These are phyloP conservation scores for Spinus olivaceus DNA, from an alignment of 2,797 vertebrate genomes.

Conservation along the genomic window DNA sequence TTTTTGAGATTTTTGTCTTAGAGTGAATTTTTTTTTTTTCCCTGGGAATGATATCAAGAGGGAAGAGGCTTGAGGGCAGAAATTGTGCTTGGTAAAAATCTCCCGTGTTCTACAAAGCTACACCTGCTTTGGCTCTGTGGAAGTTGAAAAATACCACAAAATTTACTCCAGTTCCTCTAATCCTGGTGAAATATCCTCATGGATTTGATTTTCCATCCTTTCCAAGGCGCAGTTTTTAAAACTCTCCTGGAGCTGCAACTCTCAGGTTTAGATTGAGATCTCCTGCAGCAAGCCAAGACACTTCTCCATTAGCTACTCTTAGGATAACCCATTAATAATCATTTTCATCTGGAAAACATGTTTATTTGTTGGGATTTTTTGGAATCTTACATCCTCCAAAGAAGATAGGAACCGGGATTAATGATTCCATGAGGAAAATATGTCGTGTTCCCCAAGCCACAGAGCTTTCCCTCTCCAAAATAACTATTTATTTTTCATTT, in stretches of 20 bases:
- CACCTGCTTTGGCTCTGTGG: background rate
- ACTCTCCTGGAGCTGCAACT: background rate
- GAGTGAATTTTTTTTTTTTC: background rate
- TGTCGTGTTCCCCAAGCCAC: background rate
- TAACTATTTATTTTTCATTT: constrained; percentile 61
- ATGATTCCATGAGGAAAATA: constrained; percentile 63
- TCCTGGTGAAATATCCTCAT: fast-evolving
- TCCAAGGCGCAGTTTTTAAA: background rate
- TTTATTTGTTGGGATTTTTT: constrained; percentile 24
- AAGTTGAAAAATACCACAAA: background rate
- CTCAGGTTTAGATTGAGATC: background rate
- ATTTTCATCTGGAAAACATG: constrained; percentile 50
- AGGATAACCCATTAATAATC: constrained; percentile 22
- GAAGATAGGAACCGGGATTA: constrained; percentile 23
- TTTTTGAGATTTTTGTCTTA: background rate
- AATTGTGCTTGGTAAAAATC: background rate
- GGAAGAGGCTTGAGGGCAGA: background rate
- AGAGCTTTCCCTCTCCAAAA: constrained; percentile 34
- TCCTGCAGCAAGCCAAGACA: background rate
- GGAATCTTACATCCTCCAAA: background rate
- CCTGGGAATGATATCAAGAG: background rate
- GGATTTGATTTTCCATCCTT: background rate
- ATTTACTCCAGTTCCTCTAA: background rate
- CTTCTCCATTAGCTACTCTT: constrained; percentile 4
- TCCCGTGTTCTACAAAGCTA: background rate